Conservation (phyloP, 2,888 invertebrate species). For the Atherix ibis region DNA sequence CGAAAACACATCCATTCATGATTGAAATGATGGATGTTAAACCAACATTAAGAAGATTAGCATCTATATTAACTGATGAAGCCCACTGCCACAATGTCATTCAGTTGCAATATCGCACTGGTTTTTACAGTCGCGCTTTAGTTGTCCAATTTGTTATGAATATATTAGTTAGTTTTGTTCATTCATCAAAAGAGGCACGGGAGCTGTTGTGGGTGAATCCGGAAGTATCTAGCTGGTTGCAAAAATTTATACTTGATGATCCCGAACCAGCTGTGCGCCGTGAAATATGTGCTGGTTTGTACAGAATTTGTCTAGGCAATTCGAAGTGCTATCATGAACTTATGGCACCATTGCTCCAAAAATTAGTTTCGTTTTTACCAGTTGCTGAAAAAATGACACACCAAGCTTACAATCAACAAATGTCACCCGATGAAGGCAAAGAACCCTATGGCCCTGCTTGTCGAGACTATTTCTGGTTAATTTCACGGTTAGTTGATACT, state of each 20-base stretch:
- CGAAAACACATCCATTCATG: slow-evolving; percentile 39
- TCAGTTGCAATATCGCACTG: slow-evolving; percentile 73
- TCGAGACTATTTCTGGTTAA: slow-evolving; percentile 85
- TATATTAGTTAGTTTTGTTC: slow-evolving; percentile 82
- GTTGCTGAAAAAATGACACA: slow-evolving; percentile 76
- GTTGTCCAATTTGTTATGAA: slow-evolving; percentile 87
- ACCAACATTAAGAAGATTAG: slow-evolving; percentile 64
- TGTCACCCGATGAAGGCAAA: slow-evolving; percentile 65
- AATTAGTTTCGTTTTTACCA: slow-evolving; percentile 63
- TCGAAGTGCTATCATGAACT: slow-evolving; percentile 39
- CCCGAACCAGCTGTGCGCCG: slow-evolving; percentile 82
- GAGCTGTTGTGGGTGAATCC: slow-evolving; percentile 58
- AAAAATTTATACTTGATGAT: slow-evolving; percentile 73
- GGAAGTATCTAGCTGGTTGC: slow-evolving; percentile 65
- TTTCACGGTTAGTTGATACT: slow-evolving; percentile 76
- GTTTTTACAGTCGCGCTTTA: slow-evolving; percentile 85
- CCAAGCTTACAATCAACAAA: slow-evolving; percentile 33
- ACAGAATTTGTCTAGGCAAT: slow-evolving; percentile 65
- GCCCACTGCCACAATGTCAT: slow-evolving; percentile 41
- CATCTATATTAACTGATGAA: slow-evolving; percentile 72
- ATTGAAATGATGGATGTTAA: slow-evolving; percentile 75
- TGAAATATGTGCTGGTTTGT: slow-evolving; percentile 85
- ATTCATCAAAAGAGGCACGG: slow-evolving; percentile 66
- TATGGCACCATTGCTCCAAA: slow-evolving; percentile 63
- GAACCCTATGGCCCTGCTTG: slow-evolving; percentile 91